phyloP scores from a whole-genome alignment of 2,888 invertebrate genomes.

The Bellardia pandia region DNA sequence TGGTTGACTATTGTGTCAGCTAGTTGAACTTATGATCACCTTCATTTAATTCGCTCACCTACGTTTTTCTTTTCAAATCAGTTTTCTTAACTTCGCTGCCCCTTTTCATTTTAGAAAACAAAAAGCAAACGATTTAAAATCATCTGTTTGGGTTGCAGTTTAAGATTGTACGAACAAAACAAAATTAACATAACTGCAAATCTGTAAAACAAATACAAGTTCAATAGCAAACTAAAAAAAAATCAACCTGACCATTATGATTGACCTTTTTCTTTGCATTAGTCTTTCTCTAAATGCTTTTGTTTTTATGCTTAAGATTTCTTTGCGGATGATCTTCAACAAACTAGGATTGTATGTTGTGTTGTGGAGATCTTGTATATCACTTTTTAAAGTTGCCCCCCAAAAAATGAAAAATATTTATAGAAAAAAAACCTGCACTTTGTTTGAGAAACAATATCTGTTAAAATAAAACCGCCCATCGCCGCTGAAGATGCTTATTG shows the following conservation, averaged over 20 bases:
- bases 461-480: slow-evolving; percentile 83
- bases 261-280: slow-evolving; percentile 69
- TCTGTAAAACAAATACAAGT: slow-evolving; percentile 62
- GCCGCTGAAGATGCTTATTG: slow-evolving; percentile 77
- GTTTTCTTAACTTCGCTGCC: slow-evolving; percentile 2
- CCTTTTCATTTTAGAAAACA: background rate
- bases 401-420: slow-evolving; percentile 8
- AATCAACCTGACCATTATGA: slow-evolving; percentile 73
- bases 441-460: slow-evolving; percentile 80
- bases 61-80: slow-evolving; percentile 63
- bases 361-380: slow-evolving; percentile 66
- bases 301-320: slow-evolving; percentile 32
- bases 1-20: slow-evolving; percentile 78
- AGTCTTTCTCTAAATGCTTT: slow-evolving; percentile 44
- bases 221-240: slow-evolving; percentile 61
- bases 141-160: slow-evolving; percentile 39
- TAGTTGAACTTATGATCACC: slow-evolving; percentile 83
- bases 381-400: slow-evolving; percentile 62
- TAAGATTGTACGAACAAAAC: slow-evolving; percentile 12
- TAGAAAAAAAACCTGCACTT: slow-evolving; percentile 18
- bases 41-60: slow-evolving; percentile 80
- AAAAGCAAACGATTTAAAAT: slow-evolving; percentile 47
- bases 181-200: slow-evolving; percentile 70
- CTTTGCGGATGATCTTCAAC: slow-evolving; percentile 24
- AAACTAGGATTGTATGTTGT: slow-evolving; percentile 42